Evolutionary conservation across 2,888 invertebrate species (phyloP).

Genomic region (Isoperla grammatica): DNA sequence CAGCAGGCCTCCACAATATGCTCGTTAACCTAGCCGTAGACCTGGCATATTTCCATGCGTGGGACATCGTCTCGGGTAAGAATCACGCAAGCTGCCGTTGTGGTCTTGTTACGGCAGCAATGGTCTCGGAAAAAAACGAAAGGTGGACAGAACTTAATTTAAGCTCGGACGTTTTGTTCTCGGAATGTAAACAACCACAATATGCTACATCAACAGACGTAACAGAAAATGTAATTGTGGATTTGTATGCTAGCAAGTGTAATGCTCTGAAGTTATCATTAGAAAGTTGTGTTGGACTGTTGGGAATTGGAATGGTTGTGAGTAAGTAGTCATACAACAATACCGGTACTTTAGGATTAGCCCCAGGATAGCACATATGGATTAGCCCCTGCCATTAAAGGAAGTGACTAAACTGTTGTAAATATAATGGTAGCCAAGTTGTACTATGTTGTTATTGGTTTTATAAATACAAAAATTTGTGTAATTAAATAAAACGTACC

Average conservation of each 20-base stretch:
- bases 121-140: constrained; percentile 1
- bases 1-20: constrained; percentile 11
- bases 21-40: constrained; percentile 9
- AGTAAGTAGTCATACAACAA: background rate
- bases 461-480: too few species aligned
- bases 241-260: constrained; percentile 19
- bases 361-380: too few species aligned
- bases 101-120: constrained; percentile 16
- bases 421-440: too few species aligned
- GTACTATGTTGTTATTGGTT: too few species aligned
- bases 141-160: constrained; percentile 4
- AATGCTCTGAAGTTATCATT: constrained; percentile 23
- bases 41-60: constrained; percentile 21
- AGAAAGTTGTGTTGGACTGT: constrained; percentile 18
- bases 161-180: background rate
- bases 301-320: constrained; percentile 22
- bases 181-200: background rate
- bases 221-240: constrained; percentile 11
- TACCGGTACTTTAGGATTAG: too few species aligned
- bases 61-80: constrained; percentile 1
- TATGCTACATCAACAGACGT: background rate
- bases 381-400: too few species aligned
- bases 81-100: constrained; percentile 14
- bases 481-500: too few species aligned
- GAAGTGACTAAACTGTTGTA: too few species aligned